Conservation (phyloP, 2,888 invertebrate genomes). For the Eumacrocentrus americanus region DNA sequence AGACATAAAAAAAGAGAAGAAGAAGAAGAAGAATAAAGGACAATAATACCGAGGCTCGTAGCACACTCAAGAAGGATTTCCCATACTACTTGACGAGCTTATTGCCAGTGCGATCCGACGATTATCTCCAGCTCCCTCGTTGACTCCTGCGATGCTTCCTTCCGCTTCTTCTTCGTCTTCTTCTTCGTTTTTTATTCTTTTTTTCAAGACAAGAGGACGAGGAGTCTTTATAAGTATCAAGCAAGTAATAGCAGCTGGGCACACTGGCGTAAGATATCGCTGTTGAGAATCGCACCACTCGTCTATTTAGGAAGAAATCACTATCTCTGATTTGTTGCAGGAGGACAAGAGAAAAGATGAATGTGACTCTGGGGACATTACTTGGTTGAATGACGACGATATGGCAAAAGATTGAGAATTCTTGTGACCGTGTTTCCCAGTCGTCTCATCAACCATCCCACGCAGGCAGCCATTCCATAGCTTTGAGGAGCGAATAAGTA, state of each 20-base stretch:
- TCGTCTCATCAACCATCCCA: background rate
- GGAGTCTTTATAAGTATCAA: background rate
- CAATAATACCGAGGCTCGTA: background rate
- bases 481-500: background rate
- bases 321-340: background rate
- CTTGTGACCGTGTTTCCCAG: background rate
- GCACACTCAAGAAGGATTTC: background rate
- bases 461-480: conserved; percentile 7
- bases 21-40: background rate
- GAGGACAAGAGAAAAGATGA: background rate
- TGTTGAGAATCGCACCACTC: conserved; percentile 23
- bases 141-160: background rate
- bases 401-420: background rate
- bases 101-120: conserved; percentile 7
- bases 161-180: background rate
- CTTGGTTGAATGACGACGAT: background rate
- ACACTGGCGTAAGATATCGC: conserved; percentile 31
- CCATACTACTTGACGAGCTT: no score
- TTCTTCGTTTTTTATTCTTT: background rate
- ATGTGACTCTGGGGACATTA: background rate
- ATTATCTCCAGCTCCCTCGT: conserved; percentile 9
- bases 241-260: conserved; percentile 26
- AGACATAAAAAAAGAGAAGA: background rate
- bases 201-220: background rate
- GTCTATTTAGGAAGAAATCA: background rate